Base-by-base conservation (phyloP, 2,113 vertebrate species). In the Dromiciops gliroides region DNA sequence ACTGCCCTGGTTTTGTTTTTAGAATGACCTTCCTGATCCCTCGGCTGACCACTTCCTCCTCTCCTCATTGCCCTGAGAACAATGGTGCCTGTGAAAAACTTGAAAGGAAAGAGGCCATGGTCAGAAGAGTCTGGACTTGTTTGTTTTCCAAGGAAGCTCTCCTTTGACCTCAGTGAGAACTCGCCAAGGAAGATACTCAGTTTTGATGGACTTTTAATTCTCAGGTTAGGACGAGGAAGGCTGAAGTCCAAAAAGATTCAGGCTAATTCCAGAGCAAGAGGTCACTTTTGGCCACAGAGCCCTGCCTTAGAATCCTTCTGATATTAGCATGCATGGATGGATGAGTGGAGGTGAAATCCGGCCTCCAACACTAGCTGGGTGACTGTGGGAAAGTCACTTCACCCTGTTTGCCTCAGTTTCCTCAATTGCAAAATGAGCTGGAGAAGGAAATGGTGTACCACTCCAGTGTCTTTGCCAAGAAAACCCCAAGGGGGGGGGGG, bases 251-350 rank as follows among this genome's bases (percentile, higher is more conserved):
- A 4, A 44, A 3, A 31, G 26, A 44, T 10, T 26, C 48, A 0
- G 5, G 22, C 48, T 48, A 25, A 60, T 48, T 67, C 48, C 44
- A 49, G 53, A 3, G 48, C 47, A 16, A 7, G 53, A 31, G 48
- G 31, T 75, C 48, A 11, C 23, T n/a, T 50, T 49, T n/a, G 47
- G 48, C 25, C 5, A 0, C 7, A 0, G 56, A 0, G 25, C 0
- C 90, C 48, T 23, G 37, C 24, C 3, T 31, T 12, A 47, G 44
- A 24, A 47, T 48, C 22, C 37, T 16, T 31, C 31, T 3, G 31
- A 22, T 12, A 8, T 60, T 31, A n/a, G 67, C 37, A n/a, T n/a
- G 67, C 37, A 19, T 75, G 5, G 25, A 19, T 75, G 37, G 22
- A 16, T 75, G 56, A 67, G 37, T 31, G 37, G 67, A 75, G 67